These are phyloP conservation scores for Platycnemis pennipes DNA, from an alignment of 2,888 invertebrate genomes.

Conservation along the genomic window DNA sequence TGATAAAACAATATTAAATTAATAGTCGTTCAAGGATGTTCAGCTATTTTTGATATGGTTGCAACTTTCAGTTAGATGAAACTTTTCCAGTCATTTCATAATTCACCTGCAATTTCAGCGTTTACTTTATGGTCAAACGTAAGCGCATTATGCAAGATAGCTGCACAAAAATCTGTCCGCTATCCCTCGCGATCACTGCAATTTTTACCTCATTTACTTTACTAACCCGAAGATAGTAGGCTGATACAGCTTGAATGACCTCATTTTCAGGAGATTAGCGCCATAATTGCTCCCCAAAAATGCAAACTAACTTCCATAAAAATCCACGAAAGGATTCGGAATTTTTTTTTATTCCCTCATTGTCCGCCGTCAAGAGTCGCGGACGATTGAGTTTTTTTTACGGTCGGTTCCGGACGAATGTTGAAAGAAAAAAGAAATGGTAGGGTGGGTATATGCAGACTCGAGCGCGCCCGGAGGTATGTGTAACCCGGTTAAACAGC, in stretches of 20 bases:
- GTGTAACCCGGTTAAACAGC: constrained; percentile 11
- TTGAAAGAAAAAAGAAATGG: background rate
- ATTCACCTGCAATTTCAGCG: too few species aligned
- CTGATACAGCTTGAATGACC: background rate
- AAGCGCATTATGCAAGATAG: background rate
- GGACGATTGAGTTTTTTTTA: background rate
- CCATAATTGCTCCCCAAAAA: background rate
- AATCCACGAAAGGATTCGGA: background rate
- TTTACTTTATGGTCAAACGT: too few species aligned
- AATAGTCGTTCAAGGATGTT: too few species aligned
- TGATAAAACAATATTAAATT: too few species aligned
- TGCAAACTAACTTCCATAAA: background rate
- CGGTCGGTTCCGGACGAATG: background rate
- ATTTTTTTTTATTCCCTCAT: background rate
- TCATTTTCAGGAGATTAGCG: background rate
- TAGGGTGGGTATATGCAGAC: background rate
- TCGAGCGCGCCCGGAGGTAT: background rate
- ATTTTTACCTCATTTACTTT: too few species aligned
- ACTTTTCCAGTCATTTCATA: too few species aligned
- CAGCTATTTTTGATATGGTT: too few species aligned
- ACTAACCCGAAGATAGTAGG: background rate
- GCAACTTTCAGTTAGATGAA: too few species aligned
- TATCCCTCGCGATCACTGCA: background rate
- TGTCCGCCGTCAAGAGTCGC: background rate
- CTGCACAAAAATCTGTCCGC: background rate